phyloP scores from a whole-genome alignment of 2,888 invertebrate species.

The Ormyrus nitidulus region DNA sequence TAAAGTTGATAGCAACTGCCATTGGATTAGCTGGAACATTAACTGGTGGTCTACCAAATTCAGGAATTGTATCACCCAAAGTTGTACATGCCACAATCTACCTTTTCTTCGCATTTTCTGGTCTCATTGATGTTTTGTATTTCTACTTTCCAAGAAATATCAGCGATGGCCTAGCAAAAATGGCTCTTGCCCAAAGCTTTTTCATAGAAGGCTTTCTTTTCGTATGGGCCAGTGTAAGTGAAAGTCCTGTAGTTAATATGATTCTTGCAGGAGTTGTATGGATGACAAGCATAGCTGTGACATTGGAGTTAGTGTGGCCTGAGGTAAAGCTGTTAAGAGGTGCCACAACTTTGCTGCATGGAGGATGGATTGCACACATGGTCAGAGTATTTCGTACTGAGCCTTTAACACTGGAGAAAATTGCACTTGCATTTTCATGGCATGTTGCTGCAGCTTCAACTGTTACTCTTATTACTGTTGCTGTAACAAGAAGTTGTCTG shows the following conservation, averaged over 20 bases:
- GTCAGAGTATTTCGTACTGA: conserved; percentile 62
- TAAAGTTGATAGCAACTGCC: conserved; percentile 69
- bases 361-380: conserved; percentile 70
- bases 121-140: conserved; percentile 72
- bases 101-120: conserved; percentile 74
- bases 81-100: conserved; percentile 73
- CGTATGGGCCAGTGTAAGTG: conserved; percentile 61
- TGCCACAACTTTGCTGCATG: conserved; percentile 67
- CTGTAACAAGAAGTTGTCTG: conserved; percentile 66
- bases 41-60: conserved; percentile 63
- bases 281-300: conserved; percentile 65
- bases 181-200: conserved; percentile 72
- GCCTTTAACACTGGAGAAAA: conserved; percentile 56
- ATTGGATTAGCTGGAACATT: conserved; percentile 68
- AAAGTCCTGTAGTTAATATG: conserved; percentile 59
- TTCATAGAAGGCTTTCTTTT: conserved; percentile 73
- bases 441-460: conserved; percentile 69
- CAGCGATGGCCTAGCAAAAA: conserved; percentile 70
- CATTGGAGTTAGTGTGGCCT: conserved; percentile 69
- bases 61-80: conserved; percentile 65
- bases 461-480: conserved; percentile 66
- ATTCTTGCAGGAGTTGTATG: conserved; percentile 66
- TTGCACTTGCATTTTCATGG: conserved; percentile 68
- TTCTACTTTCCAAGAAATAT: conserved; percentile 73
- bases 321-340: conserved; percentile 67